phyloP scores from a whole-genome alignment of 37 sponge, comb jelly and placozoan species.

The Cliona cf. orientalis region DNA sequence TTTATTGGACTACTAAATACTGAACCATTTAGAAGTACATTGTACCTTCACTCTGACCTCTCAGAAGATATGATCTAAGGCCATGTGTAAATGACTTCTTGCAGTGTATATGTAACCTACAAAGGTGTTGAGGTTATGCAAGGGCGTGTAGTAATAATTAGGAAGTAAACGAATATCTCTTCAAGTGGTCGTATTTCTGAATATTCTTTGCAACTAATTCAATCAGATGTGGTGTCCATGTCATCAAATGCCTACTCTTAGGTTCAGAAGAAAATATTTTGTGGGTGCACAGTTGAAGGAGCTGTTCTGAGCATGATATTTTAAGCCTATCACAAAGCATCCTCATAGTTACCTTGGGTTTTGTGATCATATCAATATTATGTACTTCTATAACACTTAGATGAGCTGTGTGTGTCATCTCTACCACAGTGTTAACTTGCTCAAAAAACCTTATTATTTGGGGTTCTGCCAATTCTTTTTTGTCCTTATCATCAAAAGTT shows the following conservation, averaged over 20 bases:
- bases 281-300: constrained; percentile 40
- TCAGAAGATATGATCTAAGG: no score
- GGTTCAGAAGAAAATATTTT: constrained; percentile 25
- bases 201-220: constrained; percentile 42
- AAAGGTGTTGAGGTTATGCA: no score
- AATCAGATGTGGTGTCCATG: constrained; percentile 53
- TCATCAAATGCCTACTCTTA: constrained; percentile 35
- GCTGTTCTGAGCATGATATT: constrained; percentile 29
- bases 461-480: constrained; percentile 2
- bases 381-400: constrained; percentile 45
- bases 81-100: no score
- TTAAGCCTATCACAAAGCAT: constrained; percentile 31
- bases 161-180: constrained; percentile 43
- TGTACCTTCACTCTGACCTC: no score
- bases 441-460: constrained; percentile 46
- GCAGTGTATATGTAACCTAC: no score
- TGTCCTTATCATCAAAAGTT: constrained; percentile 16
- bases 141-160: not conserved
- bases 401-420: constrained; percentile 43
- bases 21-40: no score
- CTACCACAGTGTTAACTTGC: constrained; percentile 37
- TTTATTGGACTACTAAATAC: no score
- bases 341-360: constrained; percentile 35
- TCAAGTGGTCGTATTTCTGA: constrained; percentile 21
- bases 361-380: constrained; percentile 32